Evolutionary conservation across 2,113 vertebrate species (phyloP), one percentile per base, ranked within the genome.

Genomic region (Piaya cayana): DNA sequence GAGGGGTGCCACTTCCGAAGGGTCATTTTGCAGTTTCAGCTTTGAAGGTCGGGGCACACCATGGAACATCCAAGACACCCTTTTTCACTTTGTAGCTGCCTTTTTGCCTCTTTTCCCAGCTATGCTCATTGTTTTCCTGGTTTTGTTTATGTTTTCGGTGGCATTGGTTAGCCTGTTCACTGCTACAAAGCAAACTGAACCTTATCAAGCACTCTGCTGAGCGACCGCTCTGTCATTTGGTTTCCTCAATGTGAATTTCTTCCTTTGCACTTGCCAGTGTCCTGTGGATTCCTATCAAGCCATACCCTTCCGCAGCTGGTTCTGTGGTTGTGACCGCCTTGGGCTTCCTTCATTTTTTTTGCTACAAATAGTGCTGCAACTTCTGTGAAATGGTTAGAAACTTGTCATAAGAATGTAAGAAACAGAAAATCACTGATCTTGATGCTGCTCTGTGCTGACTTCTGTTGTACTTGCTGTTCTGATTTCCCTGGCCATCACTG

Each of bases 141-240:
- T 5, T 32, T 36, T 45, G 4, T 53, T 90, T 80, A 19, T 1
- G 32, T 92, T 92, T 18, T 55, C 25, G 6, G 11, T 43, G 60
- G 5, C 15, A 11, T 25, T 47, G 45, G 6, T 18, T 92, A 64
- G 14, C 25, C 42, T 37, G 4, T 12, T 86, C 2, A 12, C 27
- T 36, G 11, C 15, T 75, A 6, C 1, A 1, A 47, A 55, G 30
- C 17, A 68, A 60, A 47, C 15, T 0, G 2, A 49, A 78, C 5
- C 13, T 47, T 43, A 47, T 18, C 27, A 34, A 75, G 23, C 2
- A 9, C 19, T 56, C 43, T 82, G 30, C 47, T 67, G 9, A 9
- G 20, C 0, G 0, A 70, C 18, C 15, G 7, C 15, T 50, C 43
- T 58, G 21, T 30, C 15, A 2, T 11, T 43, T 49, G 1, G 0